Evolutionary conservation across 2,113 vertebrate genomes (phyloP).

Genomic region (Burhinus oedicnemus): DNA sequence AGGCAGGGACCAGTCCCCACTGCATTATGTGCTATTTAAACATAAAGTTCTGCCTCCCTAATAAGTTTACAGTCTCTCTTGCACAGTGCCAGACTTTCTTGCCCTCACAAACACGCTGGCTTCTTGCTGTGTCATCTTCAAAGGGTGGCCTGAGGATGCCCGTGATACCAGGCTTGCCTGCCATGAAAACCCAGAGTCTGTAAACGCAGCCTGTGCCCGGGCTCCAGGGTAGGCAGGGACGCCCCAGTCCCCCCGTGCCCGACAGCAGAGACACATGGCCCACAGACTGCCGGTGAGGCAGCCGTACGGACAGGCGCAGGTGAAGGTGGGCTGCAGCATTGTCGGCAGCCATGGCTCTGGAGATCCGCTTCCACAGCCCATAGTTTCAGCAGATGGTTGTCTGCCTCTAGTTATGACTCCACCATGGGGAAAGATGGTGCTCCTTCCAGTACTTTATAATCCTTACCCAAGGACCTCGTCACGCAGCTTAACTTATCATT

Average conservation of each 20-base stretch:
- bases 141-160: not conserved
- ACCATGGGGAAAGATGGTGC: not conserved
- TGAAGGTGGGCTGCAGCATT: not conserved
- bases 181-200: not conserved
- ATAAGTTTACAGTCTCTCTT: slow-evolving; percentile 54
- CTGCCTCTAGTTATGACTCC: not conserved
- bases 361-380: not conserved
- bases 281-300: not conserved
- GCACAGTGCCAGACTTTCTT: slow-evolving; percentile 34
- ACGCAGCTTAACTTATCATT: slow-evolving; percentile 50
- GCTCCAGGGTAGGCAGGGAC: not conserved
- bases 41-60: slow-evolving; percentile 43
- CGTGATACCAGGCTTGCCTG: not conserved
- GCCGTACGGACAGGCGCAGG: rapidly evolving
- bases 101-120: not conserved
- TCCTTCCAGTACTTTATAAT: slow-evolving; percentile 9
- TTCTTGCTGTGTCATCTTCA: slow-evolving; percentile 22
- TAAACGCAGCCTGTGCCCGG: not conserved
- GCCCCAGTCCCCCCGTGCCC: not conserved
- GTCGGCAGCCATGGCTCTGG: not conserved
- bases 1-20: slow-evolving; percentile 52
- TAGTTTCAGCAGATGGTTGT: not conserved
- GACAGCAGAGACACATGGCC: not conserved
- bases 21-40: slow-evolving; percentile 61
- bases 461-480: slow-evolving; percentile 37